Evolutionary conservation across 2,888 invertebrate genomes (phyloP).

Genomic region (Brachynemurus nebulosus): DNA sequence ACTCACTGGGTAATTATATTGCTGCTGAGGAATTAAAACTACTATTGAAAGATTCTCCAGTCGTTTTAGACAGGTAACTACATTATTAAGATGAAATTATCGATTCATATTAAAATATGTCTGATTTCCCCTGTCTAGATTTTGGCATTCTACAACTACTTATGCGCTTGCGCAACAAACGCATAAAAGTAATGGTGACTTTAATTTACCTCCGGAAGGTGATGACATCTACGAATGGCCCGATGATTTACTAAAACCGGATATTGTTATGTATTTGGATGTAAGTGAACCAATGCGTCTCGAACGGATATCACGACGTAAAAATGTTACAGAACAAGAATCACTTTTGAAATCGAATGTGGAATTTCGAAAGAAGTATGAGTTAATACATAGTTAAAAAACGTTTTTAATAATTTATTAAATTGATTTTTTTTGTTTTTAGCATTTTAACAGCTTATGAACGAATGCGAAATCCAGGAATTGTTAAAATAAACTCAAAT

Average conservation of each 20-base stretch:
- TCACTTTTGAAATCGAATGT: slow-evolving; percentile 21
- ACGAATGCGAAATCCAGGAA: slow-evolving; percentile 13
- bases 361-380: slow-evolving; percentile 27
- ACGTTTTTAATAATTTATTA: slow-evolving; percentile 1
- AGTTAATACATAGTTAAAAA: slow-evolving; percentile 7
- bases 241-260: slow-evolving; percentile 31
- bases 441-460: slow-evolving; percentile 15
- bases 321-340: slow-evolving; percentile 25
- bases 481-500: slow-evolving; percentile 14
- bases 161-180: slow-evolving; percentile 30
- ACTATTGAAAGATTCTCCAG: slow-evolving; percentile 25
- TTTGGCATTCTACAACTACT: slow-evolving; percentile 35
- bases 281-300: slow-evolving; percentile 30
- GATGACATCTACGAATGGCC: slow-evolving; percentile 32
- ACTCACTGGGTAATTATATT: slow-evolving; percentile 34
- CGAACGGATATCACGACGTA: slow-evolving; percentile 25
- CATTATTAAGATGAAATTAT: not conserved
- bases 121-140: slow-evolving; percentile 24
- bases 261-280: slow-evolving; percentile 29
- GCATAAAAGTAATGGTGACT: slow-evolving; percentile 19
- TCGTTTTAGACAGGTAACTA: slow-evolving; percentile 32
- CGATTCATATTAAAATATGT: not conserved
- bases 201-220: slow-evolving; percentile 23
- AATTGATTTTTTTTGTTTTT: slow-evolving; percentile 8
- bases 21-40: slow-evolving; percentile 28